Evolutionary conservation across 2,888 invertebrate species (phyloP).

Genomic region (Ligdia adustata): DNA sequence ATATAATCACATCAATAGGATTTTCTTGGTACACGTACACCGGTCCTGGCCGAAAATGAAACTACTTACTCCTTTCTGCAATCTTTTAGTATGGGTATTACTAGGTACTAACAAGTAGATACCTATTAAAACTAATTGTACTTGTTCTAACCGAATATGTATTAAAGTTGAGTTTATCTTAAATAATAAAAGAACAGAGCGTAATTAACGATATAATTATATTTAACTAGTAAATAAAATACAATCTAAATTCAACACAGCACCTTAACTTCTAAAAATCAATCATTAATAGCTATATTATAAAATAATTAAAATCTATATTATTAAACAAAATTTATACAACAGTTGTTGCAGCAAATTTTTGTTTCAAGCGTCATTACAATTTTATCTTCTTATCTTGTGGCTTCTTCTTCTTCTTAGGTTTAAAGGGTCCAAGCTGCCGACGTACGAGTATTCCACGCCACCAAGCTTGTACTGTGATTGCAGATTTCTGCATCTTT

Average conservation of each 20-base stretch:
- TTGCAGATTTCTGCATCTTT: constrained; percentile 65
- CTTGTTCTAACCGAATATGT: too few relatives aligned
- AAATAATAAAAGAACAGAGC: too few relatives aligned
- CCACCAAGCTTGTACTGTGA: constrained; percentile 75
- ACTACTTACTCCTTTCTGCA: too few relatives aligned
- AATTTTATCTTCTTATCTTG: constrained; percentile 3
- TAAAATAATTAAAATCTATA: background rate
- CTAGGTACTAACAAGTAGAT: too few relatives aligned
- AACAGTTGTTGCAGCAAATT: too few relatives aligned
- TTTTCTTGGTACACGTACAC: too few relatives aligned
- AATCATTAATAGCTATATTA: background rate
- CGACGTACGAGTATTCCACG: constrained; percentile 68
- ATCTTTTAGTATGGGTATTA: too few relatives aligned
- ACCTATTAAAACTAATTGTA: too few relatives aligned
- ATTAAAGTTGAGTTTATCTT: too few relatives aligned
- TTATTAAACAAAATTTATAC: background rate
- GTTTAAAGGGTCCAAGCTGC: constrained; percentile 65
- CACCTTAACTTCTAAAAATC: background rate
- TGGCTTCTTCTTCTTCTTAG: constrained; percentile 17
- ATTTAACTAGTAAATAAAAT: background rate
- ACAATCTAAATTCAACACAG: background rate
- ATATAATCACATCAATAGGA: too few relatives aligned
- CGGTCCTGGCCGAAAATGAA: too few relatives aligned
- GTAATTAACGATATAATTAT: background rate
- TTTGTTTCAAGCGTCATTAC: too few relatives aligned